Conservation (phyloP, 2,888 invertebrate species). For the Apodemia mormo region DNA sequence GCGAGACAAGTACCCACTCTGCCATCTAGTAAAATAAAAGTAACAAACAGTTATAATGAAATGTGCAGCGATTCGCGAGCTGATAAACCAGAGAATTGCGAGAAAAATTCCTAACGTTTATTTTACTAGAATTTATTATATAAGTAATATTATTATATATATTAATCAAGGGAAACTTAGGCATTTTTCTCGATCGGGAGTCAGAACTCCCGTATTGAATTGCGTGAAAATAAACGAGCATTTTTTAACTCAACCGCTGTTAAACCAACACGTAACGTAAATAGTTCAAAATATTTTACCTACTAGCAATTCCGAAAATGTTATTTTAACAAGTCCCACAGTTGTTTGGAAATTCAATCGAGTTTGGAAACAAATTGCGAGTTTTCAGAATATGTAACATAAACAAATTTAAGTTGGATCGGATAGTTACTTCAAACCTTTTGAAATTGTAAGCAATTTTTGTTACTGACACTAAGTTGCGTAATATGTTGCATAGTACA, state of each 20-base stretch:
- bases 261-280: background rate
- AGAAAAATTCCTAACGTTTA: no score
- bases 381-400: background rate
- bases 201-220: no score
- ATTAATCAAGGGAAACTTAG: no score
- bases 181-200: no score
- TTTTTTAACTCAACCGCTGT: background rate
- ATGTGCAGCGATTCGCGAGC: no score
- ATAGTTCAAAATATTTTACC: background rate
- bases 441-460: background rate
- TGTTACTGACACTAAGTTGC: background rate
- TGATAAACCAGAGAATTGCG: no score
- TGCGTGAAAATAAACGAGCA: background rate
- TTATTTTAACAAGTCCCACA: background rate
- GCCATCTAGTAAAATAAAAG: no score
- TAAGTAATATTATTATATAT: no score
- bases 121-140: no score
- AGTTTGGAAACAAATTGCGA: constrained; percentile 4
- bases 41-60: no score
- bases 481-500: no score
- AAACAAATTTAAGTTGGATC: background rate
- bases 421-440: background rate
- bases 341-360: background rate
- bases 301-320: background rate
- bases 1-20: no score